Evolutionary conservation across 2,888 invertebrate genomes (phyloP), one percentile per base, ranked within the genome.

Genomic region (Periphyllus acericola): DNA sequence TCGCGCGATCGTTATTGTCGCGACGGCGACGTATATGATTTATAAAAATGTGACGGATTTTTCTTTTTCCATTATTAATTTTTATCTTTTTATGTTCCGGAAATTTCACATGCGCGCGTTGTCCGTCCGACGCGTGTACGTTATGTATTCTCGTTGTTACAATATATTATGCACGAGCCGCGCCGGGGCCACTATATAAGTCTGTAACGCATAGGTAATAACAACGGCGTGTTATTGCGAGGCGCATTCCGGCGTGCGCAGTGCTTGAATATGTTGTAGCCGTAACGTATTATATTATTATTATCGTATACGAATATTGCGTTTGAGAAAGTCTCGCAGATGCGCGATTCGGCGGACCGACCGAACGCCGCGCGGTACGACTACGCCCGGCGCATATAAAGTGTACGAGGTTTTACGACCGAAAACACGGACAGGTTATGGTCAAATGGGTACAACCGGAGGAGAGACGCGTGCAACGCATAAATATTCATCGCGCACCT

Each of bases 241-340:
- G 55, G 40, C n/a, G 80, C 46, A 80, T 80, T 80, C 80, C 80
- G 32, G n/a, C 72, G 36, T 5, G 29, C 25, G 34, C 19, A 25
- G 55, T 25, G 25, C 3, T 8, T 11, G 46, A 2, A 1, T 46
- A 14, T 36, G 52, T 52, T 17, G 14, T 17, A 52, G 52, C 52
- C 14, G 52, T 52, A 52, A 52, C 17, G 6, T 36, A 36, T 36
- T 36, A 36, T 36, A 36, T 36, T 36, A 36, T 36, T 36, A 36
- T 36, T 36, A 36, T 36, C n/a, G 32, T 34, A 79, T 60, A 80
- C 34, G 32, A 5, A 66, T n/a, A 66, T n/a, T 32, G n/a, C 25
- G 36, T 80, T 71, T 19, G 68, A 46, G 68, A 82, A 82, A 82
- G 81, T 82, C 81, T 32, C 68, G 40, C 34, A 14, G 32, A 34